Evolutionary conservation across 2,888 invertebrate genomes (phyloP), one percentile per base, ranked within the genome.

Genomic region (Dolichopus griseipennis): DNA sequence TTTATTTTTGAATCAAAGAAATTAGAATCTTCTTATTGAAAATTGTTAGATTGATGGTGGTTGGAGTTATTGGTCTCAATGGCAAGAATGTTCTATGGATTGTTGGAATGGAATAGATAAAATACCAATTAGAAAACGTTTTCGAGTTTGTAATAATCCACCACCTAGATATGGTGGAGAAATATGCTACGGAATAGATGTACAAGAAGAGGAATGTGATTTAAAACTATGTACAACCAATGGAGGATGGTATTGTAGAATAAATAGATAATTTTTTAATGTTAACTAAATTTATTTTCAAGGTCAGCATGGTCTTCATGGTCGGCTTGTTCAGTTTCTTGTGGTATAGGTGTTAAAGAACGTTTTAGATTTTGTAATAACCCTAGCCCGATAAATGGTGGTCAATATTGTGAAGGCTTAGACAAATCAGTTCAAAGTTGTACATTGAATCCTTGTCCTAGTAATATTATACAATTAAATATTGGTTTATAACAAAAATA

Each of bases 1-100:
- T 27, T 33, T 37, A n/a, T n/a, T 37, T 10, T 37, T 37, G 1
- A 52, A 52, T 52, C n/a, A 7, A 37, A 37, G 8, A 37, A 37
- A 10, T 37, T 37, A 37, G 8, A n/a, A 20, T 20, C 64, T 4
- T 65, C 37, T 43, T 20, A 65, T n/a, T n/a, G n/a, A n/a, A n/a
- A n/a, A n/a, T n/a, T n/a, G n/a, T n/a, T 12, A 78, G 76, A 72
- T 78, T 20, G 72, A 78, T 71, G 79, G 78, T 0, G 73, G 72
- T 8, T 79, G 84, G 84, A 76, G 81, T 62, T 72, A 72, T 0
- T 84, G 84, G 84, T 74, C 77, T 10, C 71, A 72, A 6, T 84
- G 83, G 83, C 78, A 78, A 12, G 64, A 76, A 3, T 84, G 84
- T 73, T 81, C 81, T 2, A 76, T 75, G 37, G 75, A 78, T 2